phyloP scores from a whole-genome alignment of 2,888 invertebrate species.

The Macrophya alboannulata region DNA sequence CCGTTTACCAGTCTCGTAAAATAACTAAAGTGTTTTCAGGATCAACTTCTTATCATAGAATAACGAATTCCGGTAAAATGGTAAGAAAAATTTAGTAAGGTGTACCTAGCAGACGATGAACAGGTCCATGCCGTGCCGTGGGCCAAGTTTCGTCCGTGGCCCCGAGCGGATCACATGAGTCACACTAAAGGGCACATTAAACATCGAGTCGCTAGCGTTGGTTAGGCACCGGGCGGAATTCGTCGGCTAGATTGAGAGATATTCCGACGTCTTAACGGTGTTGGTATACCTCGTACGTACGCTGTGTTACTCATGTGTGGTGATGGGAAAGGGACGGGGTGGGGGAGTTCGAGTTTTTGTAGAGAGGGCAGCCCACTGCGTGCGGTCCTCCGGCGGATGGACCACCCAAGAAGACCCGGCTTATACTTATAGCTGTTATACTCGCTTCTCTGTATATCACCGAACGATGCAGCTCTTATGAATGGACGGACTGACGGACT shows the following conservation, averaged over 20 bases:
- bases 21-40: no score
- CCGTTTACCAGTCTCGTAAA: no score
- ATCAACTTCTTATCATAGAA: no score
- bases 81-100: neutral
- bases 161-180: conserved; percentile 57
- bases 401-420: conserved; percentile 79
- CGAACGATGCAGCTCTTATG: conserved; percentile 49
- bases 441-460: conserved; percentile 56
- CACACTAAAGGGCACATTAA: conserved; percentile 60
- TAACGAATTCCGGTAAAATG: neutral
- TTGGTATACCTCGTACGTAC: conserved; percentile 63
- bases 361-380: conserved; percentile 78
- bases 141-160: conserved; percentile 25
- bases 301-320: conserved; percentile 37
- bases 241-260: conserved; percentile 78
- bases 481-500: conserved; percentile 53
- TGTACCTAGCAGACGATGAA: conserved; percentile 8
- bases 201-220: conserved; percentile 60
- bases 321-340: conserved; percentile 52
- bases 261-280: conserved; percentile 71
- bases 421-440: conserved; percentile 64
- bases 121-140: neutral
- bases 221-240: conserved; percentile 75
- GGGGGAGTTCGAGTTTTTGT: conserved; percentile 73
- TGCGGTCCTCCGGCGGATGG: conserved; percentile 79